These are phyloP conservation scores for Novumbra hubbsi DNA, from an alignment of 2,797 vertebrate genomes.

Conservation along the genomic window DNA sequence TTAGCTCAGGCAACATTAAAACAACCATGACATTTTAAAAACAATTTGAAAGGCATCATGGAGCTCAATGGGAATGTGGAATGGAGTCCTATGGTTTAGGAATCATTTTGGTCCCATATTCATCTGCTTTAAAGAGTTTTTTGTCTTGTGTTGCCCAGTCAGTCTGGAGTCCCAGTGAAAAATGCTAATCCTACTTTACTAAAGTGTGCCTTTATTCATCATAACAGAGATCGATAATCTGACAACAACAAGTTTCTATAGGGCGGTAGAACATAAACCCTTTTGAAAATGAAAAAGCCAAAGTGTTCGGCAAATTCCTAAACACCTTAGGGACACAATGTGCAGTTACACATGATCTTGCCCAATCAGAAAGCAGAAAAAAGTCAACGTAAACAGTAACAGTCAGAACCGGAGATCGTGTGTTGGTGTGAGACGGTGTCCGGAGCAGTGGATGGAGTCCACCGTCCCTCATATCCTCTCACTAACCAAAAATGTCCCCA, in stretches of 20 bases:
- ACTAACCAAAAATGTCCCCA: not conserved
- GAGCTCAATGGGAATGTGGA: not conserved
- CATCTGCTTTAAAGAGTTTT: not conserved
- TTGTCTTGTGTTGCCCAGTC: not conserved
- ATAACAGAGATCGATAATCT: not conserved
- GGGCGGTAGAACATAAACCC: slow-evolving; percentile 3
- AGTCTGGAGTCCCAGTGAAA: not conserved
- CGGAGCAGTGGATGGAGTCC: not conserved
- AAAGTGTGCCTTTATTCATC: not conserved
- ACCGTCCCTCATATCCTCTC: not conserved
- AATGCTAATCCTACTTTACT: not conserved
- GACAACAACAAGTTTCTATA: not conserved
- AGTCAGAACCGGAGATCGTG: not conserved
- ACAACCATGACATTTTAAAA: not conserved
- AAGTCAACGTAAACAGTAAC: slow-evolving; percentile 8
- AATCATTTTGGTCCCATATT: not conserved
- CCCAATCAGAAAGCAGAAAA: not conserved
- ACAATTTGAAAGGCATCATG: not conserved
- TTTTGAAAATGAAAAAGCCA: slow-evolving; percentile 40
- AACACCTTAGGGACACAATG: not conserved
- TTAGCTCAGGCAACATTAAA: not conserved
- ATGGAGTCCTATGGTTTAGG: not conserved
- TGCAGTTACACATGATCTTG: not conserved
- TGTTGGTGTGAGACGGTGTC: not conserved
- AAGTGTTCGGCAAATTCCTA: slow-evolving; percentile 20